Evolutionary conservation across 2,113 vertebrate genomes (phyloP), one percentile per base, ranked within the genome.

Genomic region (Pyrgilauda ruficollis): DNA sequence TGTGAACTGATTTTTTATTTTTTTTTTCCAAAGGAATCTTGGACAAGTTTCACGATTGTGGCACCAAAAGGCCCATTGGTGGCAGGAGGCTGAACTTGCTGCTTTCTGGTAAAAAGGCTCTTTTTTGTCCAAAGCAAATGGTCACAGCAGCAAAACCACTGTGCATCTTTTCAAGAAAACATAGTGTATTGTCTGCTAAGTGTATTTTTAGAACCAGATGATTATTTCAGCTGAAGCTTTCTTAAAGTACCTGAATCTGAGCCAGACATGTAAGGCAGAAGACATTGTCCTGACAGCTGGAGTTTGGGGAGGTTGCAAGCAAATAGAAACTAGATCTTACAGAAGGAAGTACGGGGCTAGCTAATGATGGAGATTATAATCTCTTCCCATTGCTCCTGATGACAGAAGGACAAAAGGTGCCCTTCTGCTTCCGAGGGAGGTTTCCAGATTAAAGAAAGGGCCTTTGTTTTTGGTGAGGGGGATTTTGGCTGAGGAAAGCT

Each of bases 271-370:
- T 13, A 61, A 82, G 19, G 70, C 24, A 79, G 74, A 82, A 82
- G 73, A 62, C 31, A 56, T 62, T 61, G 46, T 43, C 43, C 35
- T 86, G 76, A 35, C 68, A 74, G 44, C 17, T 72, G 87, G 33
- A 72, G 72, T 58, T 20, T 69, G 74, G 41, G 62, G 67, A 91
- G 41, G 35, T 35, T 91, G 41, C 24, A 79, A 94, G 70, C 91
- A 85, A 85, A 81, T 50, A 87, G 93, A 95, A 97, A 94, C 89
- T 76, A 89, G 87, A 87, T 87, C 37, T 93, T 82, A 69, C 16
- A 62, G 84, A 93, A 89, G 81, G 84, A 89, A 78, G 75, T 85
- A n/a, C 50, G 1, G 8, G 70, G 78, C 67, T 61, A 69, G 59
- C 43, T 43, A 62, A 82, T 0, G 7, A 73, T 78, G 41, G 53